Conservation (phyloP, 2,888 invertebrate species). For the Tiliacea aurago region DNA sequence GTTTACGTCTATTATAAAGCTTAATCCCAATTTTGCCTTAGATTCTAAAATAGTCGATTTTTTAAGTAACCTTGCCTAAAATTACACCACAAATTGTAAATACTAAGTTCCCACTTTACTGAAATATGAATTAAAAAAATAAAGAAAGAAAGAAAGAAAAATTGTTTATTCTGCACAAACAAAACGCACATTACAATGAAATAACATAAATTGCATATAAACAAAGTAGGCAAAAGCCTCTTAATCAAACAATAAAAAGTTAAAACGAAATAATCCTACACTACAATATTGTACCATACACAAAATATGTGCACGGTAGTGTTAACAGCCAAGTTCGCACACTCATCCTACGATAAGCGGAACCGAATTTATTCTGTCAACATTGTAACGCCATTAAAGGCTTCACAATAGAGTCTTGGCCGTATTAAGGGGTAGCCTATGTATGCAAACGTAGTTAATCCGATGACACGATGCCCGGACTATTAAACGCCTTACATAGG, state of each 20-base stretch:
- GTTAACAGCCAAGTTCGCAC: conserved; percentile 37
- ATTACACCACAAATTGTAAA: too few species aligned
- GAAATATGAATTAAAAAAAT: neutral
- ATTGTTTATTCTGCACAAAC: too few species aligned
- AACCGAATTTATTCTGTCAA: conserved; percentile 63
- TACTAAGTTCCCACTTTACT: neutral
- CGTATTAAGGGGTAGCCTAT: conserved; percentile 44
- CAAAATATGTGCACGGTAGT: conserved; percentile 33
- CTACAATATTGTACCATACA: neutral
- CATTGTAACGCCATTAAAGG: conserved; percentile 52
- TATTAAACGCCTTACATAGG: conserved; percentile 72
- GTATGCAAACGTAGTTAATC: conserved; percentile 71
- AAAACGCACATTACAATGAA: too few species aligned
- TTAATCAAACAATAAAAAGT: too few species aligned
- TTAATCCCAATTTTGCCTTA: neutral
- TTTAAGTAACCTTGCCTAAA: neutral
- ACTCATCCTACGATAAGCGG: conserved; percentile 26
- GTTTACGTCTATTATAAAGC: conserved; percentile 1
- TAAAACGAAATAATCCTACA: neutral
- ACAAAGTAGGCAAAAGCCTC: too few species aligned
- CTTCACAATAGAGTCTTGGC: conserved; percentile 45
- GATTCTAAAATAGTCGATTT: neutral
- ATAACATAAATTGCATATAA: too few species aligned
- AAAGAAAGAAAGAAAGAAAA: too few species aligned
- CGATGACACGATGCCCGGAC: conserved; percentile 72